These are phyloP conservation scores for Onychomys arenicola DNA, from an alignment of 2,797 vertebrate genomes.

Conservation along the genomic window DNA sequence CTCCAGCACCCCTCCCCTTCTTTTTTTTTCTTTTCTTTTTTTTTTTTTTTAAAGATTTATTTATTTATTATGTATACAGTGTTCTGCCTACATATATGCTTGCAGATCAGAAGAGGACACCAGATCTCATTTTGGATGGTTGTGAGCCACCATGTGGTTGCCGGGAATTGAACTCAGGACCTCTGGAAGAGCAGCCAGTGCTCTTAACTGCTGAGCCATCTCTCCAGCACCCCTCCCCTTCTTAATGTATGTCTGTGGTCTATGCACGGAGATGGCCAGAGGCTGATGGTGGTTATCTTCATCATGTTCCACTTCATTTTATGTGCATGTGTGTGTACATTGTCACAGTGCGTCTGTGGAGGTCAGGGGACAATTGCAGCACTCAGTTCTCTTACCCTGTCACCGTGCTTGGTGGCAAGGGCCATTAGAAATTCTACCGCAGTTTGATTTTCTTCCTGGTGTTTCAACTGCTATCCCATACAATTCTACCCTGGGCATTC, in stretches of 20 bases:
- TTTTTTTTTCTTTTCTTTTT: no score
- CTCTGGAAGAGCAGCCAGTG: no score
- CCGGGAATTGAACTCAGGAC: no score
- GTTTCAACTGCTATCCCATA: neutral
- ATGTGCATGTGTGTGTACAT: neutral
- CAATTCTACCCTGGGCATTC: neutral
- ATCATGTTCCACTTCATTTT: neutral
- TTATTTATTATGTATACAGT: no score
- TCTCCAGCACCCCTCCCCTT: neutral
- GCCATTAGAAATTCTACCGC: neutral
- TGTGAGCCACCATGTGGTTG: no score
- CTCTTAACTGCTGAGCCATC: no score
- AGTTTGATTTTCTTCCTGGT: neutral
- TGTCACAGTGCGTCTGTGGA: neutral
- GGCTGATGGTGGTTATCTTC: neutral
- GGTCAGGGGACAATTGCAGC: neutral
- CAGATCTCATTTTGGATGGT: no score
- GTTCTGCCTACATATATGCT: no score
- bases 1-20: neutral
- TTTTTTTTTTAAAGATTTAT: no score
- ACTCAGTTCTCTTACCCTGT: neutral
- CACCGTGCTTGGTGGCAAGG: no score
- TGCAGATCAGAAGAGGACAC: no score
- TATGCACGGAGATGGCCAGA: neutral
- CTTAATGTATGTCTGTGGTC: no score